A percentile compares a stretch with the other conserved stretches of the same genome.
Evolutionary conservation across 1,140 invertebrate species (phyloP).

Genomic region (Hirudo medicinalis): DNA sequence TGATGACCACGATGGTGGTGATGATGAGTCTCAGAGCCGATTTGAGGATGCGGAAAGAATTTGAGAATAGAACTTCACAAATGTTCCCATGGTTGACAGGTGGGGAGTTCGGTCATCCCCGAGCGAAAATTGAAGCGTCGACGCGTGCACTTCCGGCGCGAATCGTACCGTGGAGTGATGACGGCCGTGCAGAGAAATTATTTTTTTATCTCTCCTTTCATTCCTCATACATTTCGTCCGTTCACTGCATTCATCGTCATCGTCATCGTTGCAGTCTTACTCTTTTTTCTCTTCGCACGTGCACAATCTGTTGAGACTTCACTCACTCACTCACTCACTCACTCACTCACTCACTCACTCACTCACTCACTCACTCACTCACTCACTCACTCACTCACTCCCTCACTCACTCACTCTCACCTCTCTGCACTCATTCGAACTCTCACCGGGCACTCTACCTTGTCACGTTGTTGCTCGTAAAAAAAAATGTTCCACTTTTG

Average conservation of each 20-base stretch:
- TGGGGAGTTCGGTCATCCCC: no score
- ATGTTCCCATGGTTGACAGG: no score
- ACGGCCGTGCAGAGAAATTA: background rate
- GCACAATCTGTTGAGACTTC: background rate
- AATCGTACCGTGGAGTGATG: no score
- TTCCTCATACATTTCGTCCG: background rate
- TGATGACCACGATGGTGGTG: no score
- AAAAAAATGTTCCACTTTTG: no score
- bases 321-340: conserved; percentile 47
- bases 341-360: conserved; percentile 33
- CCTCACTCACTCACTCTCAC: conserved; percentile 16
- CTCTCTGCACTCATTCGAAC: background rate
- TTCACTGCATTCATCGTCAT: background rate
- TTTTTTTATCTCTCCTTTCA: background rate
- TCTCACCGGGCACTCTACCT: no score
- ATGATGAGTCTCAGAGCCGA: no score
- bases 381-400: conserved; percentile 16
- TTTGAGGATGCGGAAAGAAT: no score
- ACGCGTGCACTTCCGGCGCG: no score
- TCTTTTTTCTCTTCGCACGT: background rate
- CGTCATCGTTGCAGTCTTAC: background rate
- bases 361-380: conserved; percentile 6
- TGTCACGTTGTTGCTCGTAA: no score
- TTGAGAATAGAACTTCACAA: no score
- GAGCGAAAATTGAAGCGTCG: no score